Evolutionary conservation across 2,797 vertebrate genomes (phyloP).

Genomic region (Apodemus agrarius): DNA sequence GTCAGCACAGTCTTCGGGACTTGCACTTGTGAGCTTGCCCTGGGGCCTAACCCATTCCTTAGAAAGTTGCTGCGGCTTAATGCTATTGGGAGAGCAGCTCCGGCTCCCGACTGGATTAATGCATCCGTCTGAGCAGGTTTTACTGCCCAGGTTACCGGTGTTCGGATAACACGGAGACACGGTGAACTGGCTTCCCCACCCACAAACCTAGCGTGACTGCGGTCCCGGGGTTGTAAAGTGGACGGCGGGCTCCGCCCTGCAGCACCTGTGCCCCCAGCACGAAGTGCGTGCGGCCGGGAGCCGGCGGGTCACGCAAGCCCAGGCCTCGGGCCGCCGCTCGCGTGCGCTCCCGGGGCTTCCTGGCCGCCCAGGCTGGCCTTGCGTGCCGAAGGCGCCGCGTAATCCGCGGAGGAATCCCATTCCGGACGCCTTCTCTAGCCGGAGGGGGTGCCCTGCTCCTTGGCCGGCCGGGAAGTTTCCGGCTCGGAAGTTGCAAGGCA

Average conservation of each 20-base stretch:
- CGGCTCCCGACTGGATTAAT: neutral
- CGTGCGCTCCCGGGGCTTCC: neutral
- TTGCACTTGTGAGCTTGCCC: neutral
- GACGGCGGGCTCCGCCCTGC: constrained; percentile 59
- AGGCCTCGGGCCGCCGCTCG: neutral
- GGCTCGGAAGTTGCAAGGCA: neutral
- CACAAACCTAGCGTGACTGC: constrained; percentile 77
- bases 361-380: neutral
- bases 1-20: neutral
- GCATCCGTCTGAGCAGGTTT: neutral
- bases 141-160: neutral
- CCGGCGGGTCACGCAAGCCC: constrained; percentile 59
- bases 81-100: neutral
- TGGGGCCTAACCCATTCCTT: neutral
- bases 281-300: constrained; percentile 53
- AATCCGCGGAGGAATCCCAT: neutral
- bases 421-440: neutral
- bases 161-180: neutral
- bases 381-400: constrained; percentile 43
- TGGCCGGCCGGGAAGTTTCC: neutral
- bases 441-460: neutral
- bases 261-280: constrained; percentile 74
- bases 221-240: constrained; percentile 37
- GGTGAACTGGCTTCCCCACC: constrained; percentile 40
- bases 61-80: neutral